phyloP scores from a whole-genome alignment of 2,113 vertebrate genomes.

The Mirounga angustirostris region DNA sequence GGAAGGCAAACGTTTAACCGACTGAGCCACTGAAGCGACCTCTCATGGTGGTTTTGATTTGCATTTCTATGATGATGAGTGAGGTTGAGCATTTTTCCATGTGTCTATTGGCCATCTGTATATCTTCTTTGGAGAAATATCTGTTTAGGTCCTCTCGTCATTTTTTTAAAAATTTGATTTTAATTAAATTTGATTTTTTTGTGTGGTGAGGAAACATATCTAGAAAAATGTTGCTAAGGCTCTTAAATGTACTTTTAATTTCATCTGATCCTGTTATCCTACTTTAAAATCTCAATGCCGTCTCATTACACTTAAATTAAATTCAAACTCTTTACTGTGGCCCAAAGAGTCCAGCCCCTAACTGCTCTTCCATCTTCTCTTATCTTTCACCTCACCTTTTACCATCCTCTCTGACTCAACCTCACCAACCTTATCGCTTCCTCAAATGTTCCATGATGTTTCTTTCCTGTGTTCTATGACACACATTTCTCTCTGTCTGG shows the following conservation, averaged over 20 bases:
- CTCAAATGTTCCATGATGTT: not conserved
- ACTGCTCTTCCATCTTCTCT: not conserved
- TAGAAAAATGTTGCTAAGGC: not conserved
- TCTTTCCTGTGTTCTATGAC: not conserved
- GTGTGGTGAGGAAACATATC: not conserved
- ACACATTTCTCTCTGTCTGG: not conserved
- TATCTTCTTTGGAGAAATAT: not conserved
- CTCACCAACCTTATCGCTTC: not conserved
- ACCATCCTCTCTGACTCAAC: not conserved
- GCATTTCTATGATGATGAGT: not conserved
- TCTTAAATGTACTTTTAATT: not conserved
- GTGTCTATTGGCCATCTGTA: not conserved
- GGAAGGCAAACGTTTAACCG: too few species aligned
- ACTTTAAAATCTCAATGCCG: not conserved
- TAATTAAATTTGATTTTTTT: not conserved
- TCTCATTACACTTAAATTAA: not conserved
- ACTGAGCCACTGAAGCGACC: too few species aligned
- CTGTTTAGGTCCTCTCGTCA: not conserved
- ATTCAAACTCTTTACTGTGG: not conserved
- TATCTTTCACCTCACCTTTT: not conserved
- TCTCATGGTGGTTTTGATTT: not conserved
- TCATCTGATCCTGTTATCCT: not conserved
- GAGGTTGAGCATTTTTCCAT: not conserved
- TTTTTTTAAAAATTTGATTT: not conserved
- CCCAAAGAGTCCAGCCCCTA: not conserved